Conservation (phyloP, 2,888 invertebrate genomes). For the Diabrotica balteata region DNA sequence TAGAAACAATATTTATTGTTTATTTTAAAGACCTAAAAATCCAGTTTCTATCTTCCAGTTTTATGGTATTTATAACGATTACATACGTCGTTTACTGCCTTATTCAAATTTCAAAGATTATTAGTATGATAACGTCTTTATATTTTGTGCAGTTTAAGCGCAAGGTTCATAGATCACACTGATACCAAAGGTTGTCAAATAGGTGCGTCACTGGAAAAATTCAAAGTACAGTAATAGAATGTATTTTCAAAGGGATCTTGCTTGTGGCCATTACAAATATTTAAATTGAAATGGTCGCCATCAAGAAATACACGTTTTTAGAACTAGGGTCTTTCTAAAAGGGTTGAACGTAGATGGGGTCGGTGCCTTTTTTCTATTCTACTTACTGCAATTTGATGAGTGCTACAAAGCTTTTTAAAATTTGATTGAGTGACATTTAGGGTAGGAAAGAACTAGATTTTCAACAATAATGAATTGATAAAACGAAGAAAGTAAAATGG, state of each 20-base stretch:
- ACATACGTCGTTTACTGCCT: too few relatives aligned
- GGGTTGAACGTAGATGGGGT: conserved; percentile 28
- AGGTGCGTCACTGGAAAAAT: conserved; percentile 1
- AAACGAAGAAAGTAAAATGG: conserved; percentile 16
- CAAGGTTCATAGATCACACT: too few relatives aligned
- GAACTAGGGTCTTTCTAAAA: conserved; percentile 29
- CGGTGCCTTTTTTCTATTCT: conserved; percentile 20
- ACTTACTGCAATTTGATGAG: conserved; percentile 29
- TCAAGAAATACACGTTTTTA: conserved; percentile 36
- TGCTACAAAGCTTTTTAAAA: conserved; percentile 17
- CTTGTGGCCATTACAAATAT: conserved; percentile 38
- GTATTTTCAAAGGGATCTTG: background rate
- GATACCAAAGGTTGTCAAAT: too few relatives aligned
- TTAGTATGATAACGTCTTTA: too few relatives aligned
- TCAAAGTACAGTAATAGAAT: conserved; percentile 3
- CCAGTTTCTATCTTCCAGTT: too few relatives aligned
- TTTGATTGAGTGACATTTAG: conserved; percentile 28
- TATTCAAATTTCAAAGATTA: too few relatives aligned
- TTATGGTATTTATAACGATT: too few relatives aligned
- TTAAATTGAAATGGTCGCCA: conserved; percentile 39
- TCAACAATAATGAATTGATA: conserved; percentile 13
- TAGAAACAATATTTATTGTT: too few relatives aligned
- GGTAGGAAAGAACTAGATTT: conserved; percentile 18
- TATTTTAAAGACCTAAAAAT: too few relatives aligned
- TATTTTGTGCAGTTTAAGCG: too few relatives aligned